A percentile compares a stretch with the other conserved stretches of the same genome.
phyloP scores from a whole-genome alignment of 1,140 invertebrate species.

The Drosophila gunungcola region DNA sequence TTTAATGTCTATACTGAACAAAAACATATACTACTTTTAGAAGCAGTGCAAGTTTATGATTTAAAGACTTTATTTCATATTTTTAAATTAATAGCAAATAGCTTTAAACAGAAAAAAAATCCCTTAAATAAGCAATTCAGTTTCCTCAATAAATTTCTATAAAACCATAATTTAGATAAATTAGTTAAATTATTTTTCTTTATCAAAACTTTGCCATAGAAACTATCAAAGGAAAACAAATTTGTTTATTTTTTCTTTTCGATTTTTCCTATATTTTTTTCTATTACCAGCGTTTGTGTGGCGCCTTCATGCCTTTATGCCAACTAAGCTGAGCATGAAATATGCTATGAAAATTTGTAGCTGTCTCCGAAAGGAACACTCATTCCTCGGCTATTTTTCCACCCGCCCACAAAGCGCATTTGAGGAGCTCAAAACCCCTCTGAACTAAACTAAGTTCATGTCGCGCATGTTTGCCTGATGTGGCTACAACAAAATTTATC shows the following conservation, averaged over 20 bases:
- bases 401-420: constrained; percentile 19
- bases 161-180: constrained; percentile 11
- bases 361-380: constrained; percentile 14
- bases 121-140: neutral
- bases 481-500: constrained; percentile 39
- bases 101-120: too few species aligned
- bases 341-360: constrained; percentile 29
- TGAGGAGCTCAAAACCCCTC: constrained; percentile 12
- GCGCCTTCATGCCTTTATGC: neutral
- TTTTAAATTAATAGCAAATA: too few species aligned
- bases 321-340: constrained; percentile 20
- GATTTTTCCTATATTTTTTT: constrained; percentile 5
- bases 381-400: neutral
- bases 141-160: neutral
- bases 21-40: neutral
- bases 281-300: neutral
- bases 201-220: constrained; percentile 20
- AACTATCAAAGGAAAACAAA: constrained; percentile 39
- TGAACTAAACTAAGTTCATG: constrained; percentile 19
- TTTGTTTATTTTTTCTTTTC: constrained; percentile 8
- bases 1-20: neutral
- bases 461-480: constrained; percentile 42
- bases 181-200: neutral
- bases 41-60: too few species aligned
- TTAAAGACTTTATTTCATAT: too few species aligned